phyloP scores from a whole-genome alignment of 2,888 invertebrate species.

The Elegia similella region DNA sequence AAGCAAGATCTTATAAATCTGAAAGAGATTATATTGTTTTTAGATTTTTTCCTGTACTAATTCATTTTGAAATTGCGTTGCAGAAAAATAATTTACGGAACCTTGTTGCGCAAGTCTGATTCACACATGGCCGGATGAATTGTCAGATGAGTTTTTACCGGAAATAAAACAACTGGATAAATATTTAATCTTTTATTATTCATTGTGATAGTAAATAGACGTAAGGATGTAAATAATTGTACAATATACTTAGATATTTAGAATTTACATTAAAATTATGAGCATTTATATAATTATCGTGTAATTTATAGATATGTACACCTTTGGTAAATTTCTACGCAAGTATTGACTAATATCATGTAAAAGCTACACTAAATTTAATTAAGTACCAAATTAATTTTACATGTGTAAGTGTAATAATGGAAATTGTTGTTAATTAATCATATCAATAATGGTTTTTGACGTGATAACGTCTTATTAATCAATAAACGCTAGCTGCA shows the following conservation, averaged over 20 bases:
- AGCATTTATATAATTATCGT: constrained; percentile 62
- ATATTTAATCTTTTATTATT: constrained; percentile 60
- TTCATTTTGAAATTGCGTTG: too few species aligned
- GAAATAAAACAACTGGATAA: constrained; percentile 37
- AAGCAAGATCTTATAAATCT: too few species aligned
- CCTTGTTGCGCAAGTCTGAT: too few species aligned
- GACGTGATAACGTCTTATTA: too few species aligned
- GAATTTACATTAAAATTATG: constrained; percentile 69
- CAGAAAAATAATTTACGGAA: too few species aligned
- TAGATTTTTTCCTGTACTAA: too few species aligned
- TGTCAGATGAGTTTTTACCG: not conserved
- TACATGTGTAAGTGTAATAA: constrained; percentile 26
- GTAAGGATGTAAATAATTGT: constrained; percentile 75
- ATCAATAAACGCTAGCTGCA: too few species aligned
- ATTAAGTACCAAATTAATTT: constrained; percentile 30
- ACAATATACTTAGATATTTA: constrained; percentile 55
- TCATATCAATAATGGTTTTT: not conserved
- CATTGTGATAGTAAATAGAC: constrained; percentile 76
- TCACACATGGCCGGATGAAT: too few species aligned
- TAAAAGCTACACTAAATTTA: constrained; percentile 57
- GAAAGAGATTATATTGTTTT: too few species aligned
- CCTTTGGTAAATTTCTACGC: constrained; percentile 41
- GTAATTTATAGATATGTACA: constrained; percentile 72
- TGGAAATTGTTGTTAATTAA: constrained; percentile 26
- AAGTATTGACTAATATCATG: constrained; percentile 49